phyloP scores from a whole-genome alignment of 2,113 vertebrate species.

The Butastur rufipennis region DNA sequence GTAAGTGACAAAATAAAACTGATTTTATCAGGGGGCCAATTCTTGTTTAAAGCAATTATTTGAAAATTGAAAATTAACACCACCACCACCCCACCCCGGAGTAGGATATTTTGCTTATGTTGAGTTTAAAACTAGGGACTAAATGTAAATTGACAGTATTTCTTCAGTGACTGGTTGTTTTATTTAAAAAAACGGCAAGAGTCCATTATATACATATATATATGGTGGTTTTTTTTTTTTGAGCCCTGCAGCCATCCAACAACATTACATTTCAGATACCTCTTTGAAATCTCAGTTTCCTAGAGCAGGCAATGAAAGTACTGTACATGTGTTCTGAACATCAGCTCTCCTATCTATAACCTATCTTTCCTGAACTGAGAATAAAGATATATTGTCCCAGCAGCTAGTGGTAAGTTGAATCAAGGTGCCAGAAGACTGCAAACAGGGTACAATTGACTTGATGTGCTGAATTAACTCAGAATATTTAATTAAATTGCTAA shows the following conservation, averaged over 20 bases:
- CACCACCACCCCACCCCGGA: background rate
- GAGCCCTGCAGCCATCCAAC: conserved; percentile 18
- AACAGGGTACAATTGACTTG: background rate
- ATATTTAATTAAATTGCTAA: background rate
- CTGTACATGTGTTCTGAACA: background rate
- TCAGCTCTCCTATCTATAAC: conserved; percentile 1
- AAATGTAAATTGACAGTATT: background rate
- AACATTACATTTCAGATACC: conserved; percentile 34
- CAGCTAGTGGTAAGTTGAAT: background rate
- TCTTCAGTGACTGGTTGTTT: background rate
- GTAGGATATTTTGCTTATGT: background rate
- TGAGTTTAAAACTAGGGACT: background rate
- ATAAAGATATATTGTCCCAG: background rate
- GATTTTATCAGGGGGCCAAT: background rate
- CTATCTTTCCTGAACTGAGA: conserved; percentile 26
- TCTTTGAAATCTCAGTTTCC: conserved; percentile 37
- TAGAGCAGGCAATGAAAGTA: background rate
- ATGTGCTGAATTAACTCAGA: background rate
- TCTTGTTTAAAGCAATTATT: background rate
- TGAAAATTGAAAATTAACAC: background rate
- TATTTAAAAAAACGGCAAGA: background rate
- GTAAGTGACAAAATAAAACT: background rate
- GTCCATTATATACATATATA: background rate
- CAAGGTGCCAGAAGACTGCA: conserved; percentile 10
- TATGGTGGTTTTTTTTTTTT: background rate